Percentiles rank a stretch among this genome's conserved stretches.
phyloP scores from a whole-genome alignment of 2,888 invertebrate genomes.

The Agonopterix alstromeriana region DNA sequence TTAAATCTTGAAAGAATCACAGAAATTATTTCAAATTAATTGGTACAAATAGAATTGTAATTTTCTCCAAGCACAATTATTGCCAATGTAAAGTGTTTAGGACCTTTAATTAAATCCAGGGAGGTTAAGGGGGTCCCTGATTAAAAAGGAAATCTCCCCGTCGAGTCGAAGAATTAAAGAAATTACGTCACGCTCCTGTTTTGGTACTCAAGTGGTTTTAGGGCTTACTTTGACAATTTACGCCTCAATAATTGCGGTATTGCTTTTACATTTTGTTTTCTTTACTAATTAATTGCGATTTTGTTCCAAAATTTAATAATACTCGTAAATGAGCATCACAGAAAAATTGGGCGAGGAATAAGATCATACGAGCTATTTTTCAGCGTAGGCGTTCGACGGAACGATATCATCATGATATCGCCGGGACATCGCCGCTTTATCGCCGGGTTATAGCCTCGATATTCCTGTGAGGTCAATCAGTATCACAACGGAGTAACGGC shows the following conservation, averaged over 20 bases:
- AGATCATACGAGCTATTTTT: too few species aligned
- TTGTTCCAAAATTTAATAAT: slow-evolving; percentile 1
- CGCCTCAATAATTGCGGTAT: slow-evolving; percentile 24
- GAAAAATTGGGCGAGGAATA: too few species aligned
- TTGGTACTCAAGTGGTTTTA: slow-evolving; percentile 13
- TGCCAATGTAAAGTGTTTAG: slow-evolving; percentile 58
- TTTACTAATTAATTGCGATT: slow-evolving; percentile 12
- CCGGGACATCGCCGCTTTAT: too few species aligned
- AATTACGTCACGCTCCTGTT: slow-evolving; percentile 34
- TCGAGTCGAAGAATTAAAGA: slow-evolving; percentile 25
- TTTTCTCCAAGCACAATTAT: slow-evolving; percentile 45
- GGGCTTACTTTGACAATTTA: slow-evolving; percentile 23
- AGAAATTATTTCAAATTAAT: neutral
- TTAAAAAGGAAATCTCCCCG: slow-evolving; percentile 43
- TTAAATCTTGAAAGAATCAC: neutral
- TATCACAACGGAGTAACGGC: too few species aligned
- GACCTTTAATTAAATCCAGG: slow-evolving; percentile 57
- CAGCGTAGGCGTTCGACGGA: too few species aligned
- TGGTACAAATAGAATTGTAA: slow-evolving; percentile 39
- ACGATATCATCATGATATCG: too few species aligned
- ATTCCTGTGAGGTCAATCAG: too few species aligned
- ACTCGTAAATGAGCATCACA: too few species aligned
- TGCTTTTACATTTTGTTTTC: slow-evolving; percentile 17
- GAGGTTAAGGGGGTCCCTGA: slow-evolving; percentile 34
- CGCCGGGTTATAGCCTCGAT: too few species aligned